Conservation (phyloP, 2,113 vertebrate species). For the Amphiprion percula region DNA sequence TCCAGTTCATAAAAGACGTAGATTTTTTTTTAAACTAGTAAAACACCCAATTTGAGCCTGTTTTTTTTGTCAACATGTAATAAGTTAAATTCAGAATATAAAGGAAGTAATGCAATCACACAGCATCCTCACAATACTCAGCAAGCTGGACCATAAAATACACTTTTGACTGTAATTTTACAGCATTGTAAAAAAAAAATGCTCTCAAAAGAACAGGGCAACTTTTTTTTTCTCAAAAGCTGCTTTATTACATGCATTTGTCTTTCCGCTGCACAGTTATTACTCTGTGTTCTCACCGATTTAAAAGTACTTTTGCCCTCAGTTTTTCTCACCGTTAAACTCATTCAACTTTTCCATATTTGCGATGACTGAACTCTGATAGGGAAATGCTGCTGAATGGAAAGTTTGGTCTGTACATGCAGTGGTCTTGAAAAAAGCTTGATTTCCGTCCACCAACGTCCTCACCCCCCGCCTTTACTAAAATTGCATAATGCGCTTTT, state of each 20-base stretch:
- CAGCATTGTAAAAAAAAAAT: conserved; percentile 2
- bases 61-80: background rate
- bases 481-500: conserved; percentile 80
- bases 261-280: conserved; percentile 14
- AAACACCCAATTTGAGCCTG: background rate
- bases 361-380: conserved; percentile 55
- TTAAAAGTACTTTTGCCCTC: conserved; percentile 29
- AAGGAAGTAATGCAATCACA: background rate
- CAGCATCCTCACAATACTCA: background rate
- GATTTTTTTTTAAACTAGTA: background rate
- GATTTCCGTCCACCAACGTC: conserved; percentile 69
- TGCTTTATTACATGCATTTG: background rate
- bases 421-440: conserved; percentile 65
- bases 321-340: conserved; percentile 44
- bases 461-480: conserved; percentile 48
- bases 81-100: background rate
- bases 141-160: conserved; percentile 15
- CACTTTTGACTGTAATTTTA: background rate
- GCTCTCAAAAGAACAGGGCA: background rate
- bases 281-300: conserved; percentile 20
- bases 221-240: background rate
- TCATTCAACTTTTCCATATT: conserved; percentile 66
- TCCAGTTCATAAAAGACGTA: background rate
- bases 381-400: conserved; percentile 69
- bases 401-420: conserved; percentile 70